These are phyloP conservation scores for Phalacrocorax pelagicus DNA, from an alignment of 2,113 vertebrate genomes.

Conservation along the genomic window DNA sequence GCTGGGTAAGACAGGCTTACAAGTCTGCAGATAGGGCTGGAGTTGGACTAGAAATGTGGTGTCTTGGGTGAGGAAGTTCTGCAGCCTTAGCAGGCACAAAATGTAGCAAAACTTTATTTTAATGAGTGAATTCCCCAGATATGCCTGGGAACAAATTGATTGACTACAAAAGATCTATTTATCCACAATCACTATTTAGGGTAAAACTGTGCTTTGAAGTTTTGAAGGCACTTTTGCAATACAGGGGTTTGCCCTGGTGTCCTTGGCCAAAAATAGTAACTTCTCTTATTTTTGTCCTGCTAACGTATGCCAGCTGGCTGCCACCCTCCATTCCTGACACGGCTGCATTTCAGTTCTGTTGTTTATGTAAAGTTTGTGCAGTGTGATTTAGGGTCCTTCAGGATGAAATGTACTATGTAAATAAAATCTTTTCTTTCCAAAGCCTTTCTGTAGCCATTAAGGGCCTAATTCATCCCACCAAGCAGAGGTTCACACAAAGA, in stretches of 20 bases:
- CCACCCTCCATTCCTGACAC: constrained; percentile 16
- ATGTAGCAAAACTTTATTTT: not conserved
- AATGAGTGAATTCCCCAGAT: not conserved
- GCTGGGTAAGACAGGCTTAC: not conserved
- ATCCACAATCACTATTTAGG: not conserved
- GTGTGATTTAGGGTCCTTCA: constrained; percentile 35
- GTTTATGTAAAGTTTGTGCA: constrained; percentile 46
- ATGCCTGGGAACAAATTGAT: not conserved
- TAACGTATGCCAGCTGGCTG: constrained; percentile 54
- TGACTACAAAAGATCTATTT: not conserved
- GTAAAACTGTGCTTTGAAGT: constrained; percentile 17
- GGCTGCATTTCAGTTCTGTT: constrained; percentile 34
- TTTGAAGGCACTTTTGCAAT: constrained; percentile 29
- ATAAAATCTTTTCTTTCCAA: not conserved
- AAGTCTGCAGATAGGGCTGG: not conserved
- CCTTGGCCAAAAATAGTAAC: constrained; percentile 68
- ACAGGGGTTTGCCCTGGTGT: constrained; percentile 42
- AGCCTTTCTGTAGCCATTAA: not conserved
- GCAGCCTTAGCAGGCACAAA: not conserved
- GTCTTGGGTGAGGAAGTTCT: not conserved
- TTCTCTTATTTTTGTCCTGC: constrained; percentile 51
- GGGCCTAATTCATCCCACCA: not conserved
- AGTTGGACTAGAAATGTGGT: not conserved
- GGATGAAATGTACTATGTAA: constrained; percentile 33
- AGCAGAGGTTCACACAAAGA: not conserved